Evolutionary conservation across 2,113 vertebrate genomes (phyloP).

Genomic region (Dissostichus mawsoni): DNA sequence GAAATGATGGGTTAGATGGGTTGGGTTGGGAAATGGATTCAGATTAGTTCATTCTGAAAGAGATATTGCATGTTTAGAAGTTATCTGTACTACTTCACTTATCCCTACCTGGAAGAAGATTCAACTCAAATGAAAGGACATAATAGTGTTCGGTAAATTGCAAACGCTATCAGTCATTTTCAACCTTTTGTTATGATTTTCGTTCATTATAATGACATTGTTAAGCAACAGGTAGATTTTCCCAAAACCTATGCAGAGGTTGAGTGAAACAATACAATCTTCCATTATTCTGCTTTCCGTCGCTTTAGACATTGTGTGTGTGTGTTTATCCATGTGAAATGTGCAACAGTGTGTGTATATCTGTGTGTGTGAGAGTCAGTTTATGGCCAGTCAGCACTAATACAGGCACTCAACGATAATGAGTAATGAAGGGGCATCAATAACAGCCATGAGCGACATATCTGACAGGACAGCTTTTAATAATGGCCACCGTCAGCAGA

Average conservation of each 20-base stretch:
- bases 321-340: neutral
- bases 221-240: neutral
- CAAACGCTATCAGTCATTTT: neutral
- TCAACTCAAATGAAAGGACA: neutral
- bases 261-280: neutral
- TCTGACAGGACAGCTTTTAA: slow-evolving; percentile 68
- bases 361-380: slow-evolving; percentile 6
- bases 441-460: slow-evolving; percentile 63
- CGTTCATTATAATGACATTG: neutral
- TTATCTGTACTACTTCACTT: neutral
- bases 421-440: slow-evolving; percentile 75
- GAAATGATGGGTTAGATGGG: neutral
- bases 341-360: slow-evolving; percentile 13
- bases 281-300: neutral
- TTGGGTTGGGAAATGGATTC: neutral
- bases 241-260: neutral
- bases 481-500: slow-evolving; percentile 67
- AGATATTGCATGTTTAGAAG: neutral
- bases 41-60: neutral
- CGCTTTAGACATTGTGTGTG: neutral
- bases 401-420: slow-evolving; percentile 70
- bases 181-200: neutral
- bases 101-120: neutral
- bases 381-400: slow-evolving; percentile 72
- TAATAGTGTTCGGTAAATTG: neutral